phyloP scores from a whole-genome alignment of 2,888 invertebrate species.

The Dioctria linearis region DNA sequence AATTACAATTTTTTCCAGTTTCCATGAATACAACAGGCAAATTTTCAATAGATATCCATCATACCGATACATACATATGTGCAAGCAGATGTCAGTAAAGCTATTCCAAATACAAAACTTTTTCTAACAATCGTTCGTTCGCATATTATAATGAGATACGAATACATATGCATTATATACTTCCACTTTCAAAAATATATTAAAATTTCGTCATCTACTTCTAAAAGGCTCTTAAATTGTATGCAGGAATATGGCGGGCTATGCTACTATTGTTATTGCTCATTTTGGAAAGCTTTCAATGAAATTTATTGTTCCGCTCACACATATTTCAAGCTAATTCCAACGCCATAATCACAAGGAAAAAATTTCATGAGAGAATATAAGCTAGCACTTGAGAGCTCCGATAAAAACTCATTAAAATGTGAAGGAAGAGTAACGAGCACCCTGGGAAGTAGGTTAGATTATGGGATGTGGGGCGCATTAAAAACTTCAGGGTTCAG shows the following conservation, averaged over 20 bases:
- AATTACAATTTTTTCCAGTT: too few species aligned
- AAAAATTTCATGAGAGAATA: slow-evolving; percentile 3
- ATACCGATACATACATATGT: too few species aligned
- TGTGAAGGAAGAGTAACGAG: slow-evolving; percentile 35
- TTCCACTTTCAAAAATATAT: not conserved
- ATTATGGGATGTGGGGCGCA: slow-evolving; percentile 32
- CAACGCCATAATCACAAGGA: slow-evolving; percentile 21
- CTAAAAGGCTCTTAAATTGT: too few species aligned
- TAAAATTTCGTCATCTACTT: not conserved
- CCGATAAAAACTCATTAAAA: slow-evolving; percentile 46
- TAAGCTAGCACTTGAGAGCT: slow-evolving; percentile 25
- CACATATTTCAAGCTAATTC: not conserved
- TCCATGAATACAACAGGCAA: too few species aligned
- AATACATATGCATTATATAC: not conserved
- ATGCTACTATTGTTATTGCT: too few species aligned
- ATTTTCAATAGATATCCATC: too few species aligned
- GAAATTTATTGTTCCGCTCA: not conserved
- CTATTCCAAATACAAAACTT: too few species aligned
- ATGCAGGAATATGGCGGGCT: too few species aligned
- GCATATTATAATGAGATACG: too few species aligned
- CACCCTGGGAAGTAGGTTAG: slow-evolving; percentile 31
- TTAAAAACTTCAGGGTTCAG: slow-evolving; percentile 38
- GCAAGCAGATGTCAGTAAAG: too few species aligned
- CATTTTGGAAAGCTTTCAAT: not conserved
- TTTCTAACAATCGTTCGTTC: too few species aligned